Evolutionary conservation across 2,888 invertebrate species (phyloP).

Genomic region (Leptinotarsa peninsularis): DNA sequence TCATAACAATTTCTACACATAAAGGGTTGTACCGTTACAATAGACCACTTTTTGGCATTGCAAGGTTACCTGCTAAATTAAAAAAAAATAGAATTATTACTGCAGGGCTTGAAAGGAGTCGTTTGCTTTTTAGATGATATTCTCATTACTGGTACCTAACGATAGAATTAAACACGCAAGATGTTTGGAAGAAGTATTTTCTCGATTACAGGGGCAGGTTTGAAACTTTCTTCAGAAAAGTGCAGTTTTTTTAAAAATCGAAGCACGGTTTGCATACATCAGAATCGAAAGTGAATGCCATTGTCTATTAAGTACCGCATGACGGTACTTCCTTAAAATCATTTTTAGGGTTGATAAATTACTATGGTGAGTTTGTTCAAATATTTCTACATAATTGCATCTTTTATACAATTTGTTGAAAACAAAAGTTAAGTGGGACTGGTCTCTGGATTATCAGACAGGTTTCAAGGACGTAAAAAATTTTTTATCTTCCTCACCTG

Average conservation of each 20-base stretch:
- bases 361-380: slow-evolving; percentile 27
- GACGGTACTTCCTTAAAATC: slow-evolving; percentile 15
- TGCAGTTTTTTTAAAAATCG: not conserved
- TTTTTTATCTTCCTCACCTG: not conserved
- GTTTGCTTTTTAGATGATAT: slow-evolving; percentile 25
- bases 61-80: not conserved
- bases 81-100: slow-evolving; percentile 9
- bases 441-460: slow-evolving; percentile 2
- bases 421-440: slow-evolving; percentile 20
- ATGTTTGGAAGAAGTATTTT: not conserved
- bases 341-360: slow-evolving; percentile 27
- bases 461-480: slow-evolving; percentile 15
- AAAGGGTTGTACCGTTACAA: slow-evolving; percentile 33
- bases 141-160: slow-evolving; percentile 9
- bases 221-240: not conserved
- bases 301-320: slow-evolving; percentile 2
- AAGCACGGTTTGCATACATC: not conserved
- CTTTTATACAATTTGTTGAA: slow-evolving; percentile 26
- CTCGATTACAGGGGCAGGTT: not conserved
- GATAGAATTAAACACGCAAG: not conserved
- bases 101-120: not conserved
- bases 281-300: not conserved
- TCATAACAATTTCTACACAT: slow-evolving; percentile 26
- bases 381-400: slow-evolving; percentile 22
- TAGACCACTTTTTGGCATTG: not conserved